Conservation (phyloP, 2,113 vertebrate species). For the Halcyon senegalensis region DNA sequence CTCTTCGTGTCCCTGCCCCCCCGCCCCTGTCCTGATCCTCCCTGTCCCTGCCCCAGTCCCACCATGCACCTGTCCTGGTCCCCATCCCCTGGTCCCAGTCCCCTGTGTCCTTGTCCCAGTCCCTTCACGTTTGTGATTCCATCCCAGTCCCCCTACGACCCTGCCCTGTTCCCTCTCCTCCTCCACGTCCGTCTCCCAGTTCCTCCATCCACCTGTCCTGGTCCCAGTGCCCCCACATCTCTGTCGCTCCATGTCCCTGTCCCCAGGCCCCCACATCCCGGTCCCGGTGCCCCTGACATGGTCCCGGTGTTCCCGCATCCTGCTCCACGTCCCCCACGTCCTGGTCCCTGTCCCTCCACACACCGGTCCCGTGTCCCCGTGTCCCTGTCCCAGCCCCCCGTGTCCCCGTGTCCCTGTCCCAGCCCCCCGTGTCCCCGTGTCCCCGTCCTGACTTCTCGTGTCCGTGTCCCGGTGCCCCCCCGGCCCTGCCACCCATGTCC, state of each 20-base stretch:
- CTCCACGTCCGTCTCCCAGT: background rate
- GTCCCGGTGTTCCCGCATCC: background rate
- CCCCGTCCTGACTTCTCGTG: background rate
- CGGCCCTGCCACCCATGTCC: too few species aligned
- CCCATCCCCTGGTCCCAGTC: background rate
- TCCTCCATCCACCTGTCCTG: background rate
- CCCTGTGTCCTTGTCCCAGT: background rate
- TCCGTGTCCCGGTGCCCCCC: background rate
- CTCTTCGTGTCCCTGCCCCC: background rate
- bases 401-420: background rate
- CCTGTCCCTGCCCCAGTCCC: background rate
- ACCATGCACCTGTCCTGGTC: background rate
- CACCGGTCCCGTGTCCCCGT: background rate
- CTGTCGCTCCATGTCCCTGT: background rate
- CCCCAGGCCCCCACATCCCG: background rate
- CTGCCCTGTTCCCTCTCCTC: background rate
- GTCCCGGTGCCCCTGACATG: background rate
- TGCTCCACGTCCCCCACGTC: too few species aligned
- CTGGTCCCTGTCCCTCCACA: background rate
- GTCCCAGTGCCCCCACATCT: background rate
- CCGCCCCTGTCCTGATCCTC: background rate
- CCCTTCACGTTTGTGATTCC: background rate
- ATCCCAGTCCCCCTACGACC: background rate
- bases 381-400: too few species aligned
- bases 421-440: too few species aligned